Percentiles rank a stretch among this genome's conserved stretches.
phyloP scores from a whole-genome alignment of 2,888 invertebrate genomes.

The Amphipoea lucens region DNA sequence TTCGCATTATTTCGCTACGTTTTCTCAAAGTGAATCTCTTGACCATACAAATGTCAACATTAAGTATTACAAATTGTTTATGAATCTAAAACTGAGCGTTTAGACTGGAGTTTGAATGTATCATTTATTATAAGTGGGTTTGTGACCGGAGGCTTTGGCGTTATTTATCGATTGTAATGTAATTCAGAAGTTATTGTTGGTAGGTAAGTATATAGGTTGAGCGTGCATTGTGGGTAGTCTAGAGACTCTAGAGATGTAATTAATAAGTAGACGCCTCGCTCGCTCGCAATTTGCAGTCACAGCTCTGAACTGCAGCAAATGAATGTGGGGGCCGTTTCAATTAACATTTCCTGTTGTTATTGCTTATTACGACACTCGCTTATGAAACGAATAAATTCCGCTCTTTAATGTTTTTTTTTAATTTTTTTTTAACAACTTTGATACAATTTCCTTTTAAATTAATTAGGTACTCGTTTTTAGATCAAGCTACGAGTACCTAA shows the following conservation, averaged over 20 bases:
- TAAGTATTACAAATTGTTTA: constrained; percentile 67
- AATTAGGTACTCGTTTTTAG: constrained; percentile 20
- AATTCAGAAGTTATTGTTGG: constrained; percentile 72
- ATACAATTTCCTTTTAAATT: constrained; percentile 27
- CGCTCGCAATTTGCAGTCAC: constrained; percentile 50
- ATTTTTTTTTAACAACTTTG: neutral
- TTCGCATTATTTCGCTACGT: constrained; percentile 52
- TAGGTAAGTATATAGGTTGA: constrained; percentile 30
- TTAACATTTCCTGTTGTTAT: constrained; percentile 60
- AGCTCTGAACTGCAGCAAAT: constrained; percentile 48
- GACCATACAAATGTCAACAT: constrained; percentile 65
- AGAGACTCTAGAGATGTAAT: constrained; percentile 62
- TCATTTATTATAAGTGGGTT: constrained; percentile 52
- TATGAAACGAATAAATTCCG: constrained; percentile 27
- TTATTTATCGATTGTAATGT: constrained; percentile 53
- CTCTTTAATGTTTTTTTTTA: constrained; percentile 18
- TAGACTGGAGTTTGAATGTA: constrained; percentile 55
- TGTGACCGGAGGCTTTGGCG: constrained; percentile 36
- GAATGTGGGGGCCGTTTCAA: constrained; percentile 52
- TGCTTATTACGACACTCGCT: constrained; percentile 50
- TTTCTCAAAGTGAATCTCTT: constrained; percentile 59
- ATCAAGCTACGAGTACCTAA: constrained; percentile 10
- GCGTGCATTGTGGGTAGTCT: constrained; percentile 34
- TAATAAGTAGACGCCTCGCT: constrained; percentile 51
- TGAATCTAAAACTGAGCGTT: constrained; percentile 58